phyloP scores from a whole-genome alignment of 92 coral and sea anemone species.

The Parazoanthus swiftii region DNA sequence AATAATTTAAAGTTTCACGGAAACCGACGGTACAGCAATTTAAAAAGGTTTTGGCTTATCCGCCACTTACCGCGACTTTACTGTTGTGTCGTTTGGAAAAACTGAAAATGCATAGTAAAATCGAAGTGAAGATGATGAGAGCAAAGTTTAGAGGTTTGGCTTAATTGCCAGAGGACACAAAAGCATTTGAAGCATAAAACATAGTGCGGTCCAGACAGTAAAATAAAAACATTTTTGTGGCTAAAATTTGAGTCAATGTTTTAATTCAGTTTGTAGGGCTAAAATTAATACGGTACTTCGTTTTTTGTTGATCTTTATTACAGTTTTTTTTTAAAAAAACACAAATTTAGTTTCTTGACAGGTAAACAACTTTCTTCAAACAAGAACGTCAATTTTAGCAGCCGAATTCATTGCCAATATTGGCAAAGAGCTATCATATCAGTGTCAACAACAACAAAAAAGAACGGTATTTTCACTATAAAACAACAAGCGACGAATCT shows the following conservation, averaged over 20 bases:
- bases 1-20: too few species aligned
- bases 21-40: too few species aligned
- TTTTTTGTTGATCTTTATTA: neutral
- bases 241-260: neutral
- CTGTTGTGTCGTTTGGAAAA: too few species aligned
- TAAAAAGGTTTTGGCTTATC: too few species aligned
- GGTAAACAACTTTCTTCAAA: neutral
- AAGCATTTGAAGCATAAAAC: neutral
- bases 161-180: neutral
- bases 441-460: neutral
- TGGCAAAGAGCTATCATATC: neutral
- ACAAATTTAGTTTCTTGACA: neutral
- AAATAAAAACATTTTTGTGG: neutral
- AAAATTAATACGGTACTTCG: neutral
- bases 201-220: too few species aligned
- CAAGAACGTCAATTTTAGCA: neutral
- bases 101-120: too few species aligned
- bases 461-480: neutral
- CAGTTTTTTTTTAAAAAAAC: neutral
- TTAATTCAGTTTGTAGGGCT: neutral
- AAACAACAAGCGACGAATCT: neutral
- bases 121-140: too few species aligned
- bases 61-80: too few species aligned
- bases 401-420: neutral
- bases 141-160: too few species aligned